A percentile compares a stretch with the other conserved stretches of the same genome.
These are phyloP conservation scores for Lipophrys pholis DNA, from an alignment of 2,113 vertebrate species.

Conservation along the genomic window DNA sequence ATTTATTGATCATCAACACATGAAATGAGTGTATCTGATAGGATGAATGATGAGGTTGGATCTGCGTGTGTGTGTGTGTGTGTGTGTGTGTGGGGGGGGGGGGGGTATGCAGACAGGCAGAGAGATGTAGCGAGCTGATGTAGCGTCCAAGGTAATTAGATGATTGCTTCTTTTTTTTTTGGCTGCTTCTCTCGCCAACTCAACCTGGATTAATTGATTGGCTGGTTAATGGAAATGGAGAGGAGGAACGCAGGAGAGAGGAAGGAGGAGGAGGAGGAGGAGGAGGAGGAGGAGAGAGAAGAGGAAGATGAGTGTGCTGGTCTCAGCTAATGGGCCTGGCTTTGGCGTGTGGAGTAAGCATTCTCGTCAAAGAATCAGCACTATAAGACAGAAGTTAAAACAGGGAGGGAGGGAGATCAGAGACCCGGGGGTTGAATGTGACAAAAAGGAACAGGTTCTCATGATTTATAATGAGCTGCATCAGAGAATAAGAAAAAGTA, in stretches of 20 bases:
- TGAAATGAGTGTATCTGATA: too few species aligned
- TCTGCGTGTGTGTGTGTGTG: too few species aligned
- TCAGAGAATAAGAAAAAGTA: background rate
- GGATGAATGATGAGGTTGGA: too few species aligned
- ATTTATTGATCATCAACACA: too few species aligned
- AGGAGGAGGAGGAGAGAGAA: background rate
- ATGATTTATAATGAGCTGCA: background rate
- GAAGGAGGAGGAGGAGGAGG: slow-evolving; percentile 9
- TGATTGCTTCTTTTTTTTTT: slow-evolving; percentile 79
- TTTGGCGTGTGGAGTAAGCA: slow-evolving; percentile 74
- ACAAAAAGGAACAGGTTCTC: background rate
- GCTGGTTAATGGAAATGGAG: slow-evolving; percentile 80
- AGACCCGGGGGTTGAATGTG: background rate
- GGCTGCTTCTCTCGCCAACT: slow-evolving; percentile 71
- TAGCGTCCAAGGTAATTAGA: slow-evolving; percentile 81
- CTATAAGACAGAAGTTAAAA: slow-evolving; percentile 31
- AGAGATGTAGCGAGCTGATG: slow-evolving; percentile 68
- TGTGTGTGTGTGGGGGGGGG: background rate
- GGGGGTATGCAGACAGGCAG: slow-evolving; percentile 42
- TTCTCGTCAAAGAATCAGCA: slow-evolving; percentile 72
- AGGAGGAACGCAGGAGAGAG: slow-evolving; percentile 26
- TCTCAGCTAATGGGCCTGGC: slow-evolving; percentile 71
- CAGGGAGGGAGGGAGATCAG: slow-evolving; percentile 3
- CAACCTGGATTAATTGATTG: slow-evolving; percentile 84
- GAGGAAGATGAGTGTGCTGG: slow-evolving; percentile 58